phyloP scores from a whole-genome alignment of 2,888 invertebrate genomes.

The Mimas tiliae region DNA sequence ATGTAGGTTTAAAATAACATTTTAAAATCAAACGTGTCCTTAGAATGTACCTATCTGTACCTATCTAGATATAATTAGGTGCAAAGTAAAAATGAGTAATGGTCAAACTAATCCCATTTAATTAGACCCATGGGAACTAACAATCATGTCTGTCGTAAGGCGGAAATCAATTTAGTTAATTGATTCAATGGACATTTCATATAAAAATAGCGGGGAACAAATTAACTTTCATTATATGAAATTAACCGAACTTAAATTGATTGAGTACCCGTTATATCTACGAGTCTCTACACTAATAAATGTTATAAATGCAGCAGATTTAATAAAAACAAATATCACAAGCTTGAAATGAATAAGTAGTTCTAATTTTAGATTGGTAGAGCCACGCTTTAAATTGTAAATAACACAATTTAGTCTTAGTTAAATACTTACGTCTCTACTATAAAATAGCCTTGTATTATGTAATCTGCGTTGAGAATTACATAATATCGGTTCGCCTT shows the following conservation, averaged over 20 bases:
- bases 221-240: conserved; percentile 49
- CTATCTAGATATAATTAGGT: background rate
- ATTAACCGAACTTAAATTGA: conserved; percentile 26
- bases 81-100: background rate
- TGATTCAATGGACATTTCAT: conserved; percentile 42
- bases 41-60: too few species aligned
- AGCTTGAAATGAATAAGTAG: background rate
- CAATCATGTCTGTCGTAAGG: conserved; percentile 26
- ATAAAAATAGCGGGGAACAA: conserved; percentile 57
- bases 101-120: background rate
- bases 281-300: background rate
- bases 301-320: background rate
- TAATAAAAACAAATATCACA: too few species aligned
- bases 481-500: conserved; percentile 42
- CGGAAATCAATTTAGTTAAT: conserved; percentile 45
- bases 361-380: too few species aligned
- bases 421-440: conserved; percentile 26
- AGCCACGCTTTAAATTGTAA: too few species aligned
- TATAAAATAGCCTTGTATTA: conserved; percentile 37
- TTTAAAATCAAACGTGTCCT: background rate
- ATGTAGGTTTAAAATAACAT: too few species aligned
- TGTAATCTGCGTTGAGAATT: conserved; percentile 41
- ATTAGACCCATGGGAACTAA: conserved; percentile 12
- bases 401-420: background rate
- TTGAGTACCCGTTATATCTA: background rate